Conservation (phyloP, 2,797 vertebrate genomes). For the Arctocebus calabarensis region DNA sequence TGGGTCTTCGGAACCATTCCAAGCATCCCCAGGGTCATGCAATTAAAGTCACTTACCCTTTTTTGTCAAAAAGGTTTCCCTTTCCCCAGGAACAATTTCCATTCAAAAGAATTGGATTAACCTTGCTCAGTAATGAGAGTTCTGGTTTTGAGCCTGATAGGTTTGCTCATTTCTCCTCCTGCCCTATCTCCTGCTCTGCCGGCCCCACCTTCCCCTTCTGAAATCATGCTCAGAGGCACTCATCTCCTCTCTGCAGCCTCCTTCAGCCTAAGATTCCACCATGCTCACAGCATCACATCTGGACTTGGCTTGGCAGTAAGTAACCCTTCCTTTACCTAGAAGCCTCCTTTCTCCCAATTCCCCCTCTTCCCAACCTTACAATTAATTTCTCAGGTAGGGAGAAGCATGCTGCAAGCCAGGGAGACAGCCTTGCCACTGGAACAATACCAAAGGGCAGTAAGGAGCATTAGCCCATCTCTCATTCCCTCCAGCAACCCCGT, state of each 20-base stretch:
- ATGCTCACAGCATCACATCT: neutral
- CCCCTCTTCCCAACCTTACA: neutral
- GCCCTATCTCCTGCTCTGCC: neutral
- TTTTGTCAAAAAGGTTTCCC: neutral
- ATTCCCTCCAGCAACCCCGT: neutral
- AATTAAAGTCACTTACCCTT: neutral
- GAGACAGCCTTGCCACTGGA: neutral
- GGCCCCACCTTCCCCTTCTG: neutral
- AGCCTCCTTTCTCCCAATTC: neutral
- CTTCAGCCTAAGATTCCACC: neutral
- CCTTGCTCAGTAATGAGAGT: too few relatives aligned
- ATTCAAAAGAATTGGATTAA: neutral
- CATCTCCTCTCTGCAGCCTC: neutral
- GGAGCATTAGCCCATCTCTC: neutral
- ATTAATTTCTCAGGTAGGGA: neutral
- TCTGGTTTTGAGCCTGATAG: neutral
- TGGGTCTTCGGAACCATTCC: neutral
- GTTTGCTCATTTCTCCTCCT: neutral
- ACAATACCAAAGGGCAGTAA: neutral
- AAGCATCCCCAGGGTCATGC: neutral
- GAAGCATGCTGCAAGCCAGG: neutral
- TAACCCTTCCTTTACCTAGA: accelerated
- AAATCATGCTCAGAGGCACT: neutral
- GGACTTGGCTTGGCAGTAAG: neutral
- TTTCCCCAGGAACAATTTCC: neutral